A percentile compares a stretch with the other conserved stretches of the same genome.
phyloP scores from a whole-genome alignment of 2,113 vertebrate genomes.

The Phyllopteryx taeniolatus region DNA sequence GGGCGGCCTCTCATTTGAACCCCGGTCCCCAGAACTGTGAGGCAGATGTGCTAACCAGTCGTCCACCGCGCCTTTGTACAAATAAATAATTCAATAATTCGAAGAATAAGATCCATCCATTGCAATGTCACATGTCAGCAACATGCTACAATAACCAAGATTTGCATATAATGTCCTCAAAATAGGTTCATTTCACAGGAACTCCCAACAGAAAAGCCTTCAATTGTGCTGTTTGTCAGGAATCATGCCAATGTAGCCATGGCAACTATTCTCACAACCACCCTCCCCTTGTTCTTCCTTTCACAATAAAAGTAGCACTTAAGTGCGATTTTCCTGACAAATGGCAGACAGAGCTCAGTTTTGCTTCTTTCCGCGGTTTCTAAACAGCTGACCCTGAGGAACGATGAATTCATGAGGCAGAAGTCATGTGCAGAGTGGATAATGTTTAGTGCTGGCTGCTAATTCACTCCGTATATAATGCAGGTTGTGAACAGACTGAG shows the following conservation, averaged over 20 bases:
- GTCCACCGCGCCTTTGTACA: too few relatives aligned
- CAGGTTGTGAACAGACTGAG: conserved; percentile 8
- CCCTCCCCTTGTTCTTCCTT: conserved; percentile 52
- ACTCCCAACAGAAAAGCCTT: conserved; percentile 66
- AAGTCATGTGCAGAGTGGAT: conserved; percentile 21
- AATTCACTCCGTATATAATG: conserved; percentile 3
- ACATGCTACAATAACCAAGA: not conserved
- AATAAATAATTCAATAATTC: not conserved
- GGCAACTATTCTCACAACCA: conserved; percentile 85
- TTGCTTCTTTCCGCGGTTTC: conserved; percentile 19
- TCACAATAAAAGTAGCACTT: conserved; percentile 75
- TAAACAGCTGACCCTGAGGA: conserved; percentile 32
- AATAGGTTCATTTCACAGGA: not conserved
- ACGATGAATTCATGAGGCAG: conserved; percentile 27
- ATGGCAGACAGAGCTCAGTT: conserved; percentile 52
- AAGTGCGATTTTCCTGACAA: conserved; percentile 66
- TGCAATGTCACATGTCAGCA: too few relatives aligned
- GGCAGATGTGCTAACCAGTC: too few relatives aligned
- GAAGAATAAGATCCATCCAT: too few relatives aligned
- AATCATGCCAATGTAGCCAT: conserved; percentile 87
- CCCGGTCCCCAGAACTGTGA: too few relatives aligned
- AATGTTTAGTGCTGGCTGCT: conserved; percentile 10
- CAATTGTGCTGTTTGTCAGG: conserved; percentile 74
- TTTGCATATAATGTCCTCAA: not conserved
- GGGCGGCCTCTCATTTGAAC: too few relatives aligned